phyloP scores from a whole-genome alignment of 2,888 invertebrate species.

The Graphium colonna region DNA sequence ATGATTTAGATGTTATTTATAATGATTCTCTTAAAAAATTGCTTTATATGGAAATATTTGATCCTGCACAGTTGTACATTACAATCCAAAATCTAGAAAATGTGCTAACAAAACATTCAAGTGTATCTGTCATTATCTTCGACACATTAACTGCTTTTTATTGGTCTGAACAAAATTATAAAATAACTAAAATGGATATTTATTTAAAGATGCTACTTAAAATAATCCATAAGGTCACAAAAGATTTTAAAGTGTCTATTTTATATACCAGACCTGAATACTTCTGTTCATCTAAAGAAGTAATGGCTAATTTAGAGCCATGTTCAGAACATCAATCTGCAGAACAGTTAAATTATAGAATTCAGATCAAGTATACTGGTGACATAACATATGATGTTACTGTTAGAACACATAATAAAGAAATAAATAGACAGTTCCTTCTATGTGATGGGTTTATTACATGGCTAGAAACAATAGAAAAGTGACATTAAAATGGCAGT shows the following conservation, averaged over 20 bases:
- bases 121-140: constrained; percentile 61
- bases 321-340: constrained; percentile 38
- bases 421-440: constrained; percentile 35
- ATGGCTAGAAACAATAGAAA: constrained; percentile 23
- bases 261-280: constrained; percentile 77
- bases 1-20: constrained; percentile 33
- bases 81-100: constrained; percentile 67
- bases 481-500: constrained; percentile 24
- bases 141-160: constrained; percentile 73
- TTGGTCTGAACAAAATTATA: constrained; percentile 72
- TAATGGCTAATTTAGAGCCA: constrained; percentile 40
- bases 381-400: constrained; percentile 33
- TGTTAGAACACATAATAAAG: constrained; percentile 35
- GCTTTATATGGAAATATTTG: constrained; percentile 56
- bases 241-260: constrained; percentile 69
- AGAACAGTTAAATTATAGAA: constrained; percentile 57
- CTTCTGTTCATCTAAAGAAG: constrained; percentile 63
- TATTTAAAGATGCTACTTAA: constrained; percentile 67
- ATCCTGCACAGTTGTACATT: constrained; percentile 59
- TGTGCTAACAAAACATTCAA: constrained; percentile 51
- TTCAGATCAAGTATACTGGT: constrained; percentile 42
- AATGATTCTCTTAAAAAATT: constrained; percentile 44
- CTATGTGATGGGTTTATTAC: constrained; percentile 32
- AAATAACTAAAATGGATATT: constrained; percentile 69
- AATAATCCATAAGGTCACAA: constrained; percentile 63